phyloP scores from a whole-genome alignment of 2,888 invertebrate genomes.

The Sclerodermus sp. region DNA sequence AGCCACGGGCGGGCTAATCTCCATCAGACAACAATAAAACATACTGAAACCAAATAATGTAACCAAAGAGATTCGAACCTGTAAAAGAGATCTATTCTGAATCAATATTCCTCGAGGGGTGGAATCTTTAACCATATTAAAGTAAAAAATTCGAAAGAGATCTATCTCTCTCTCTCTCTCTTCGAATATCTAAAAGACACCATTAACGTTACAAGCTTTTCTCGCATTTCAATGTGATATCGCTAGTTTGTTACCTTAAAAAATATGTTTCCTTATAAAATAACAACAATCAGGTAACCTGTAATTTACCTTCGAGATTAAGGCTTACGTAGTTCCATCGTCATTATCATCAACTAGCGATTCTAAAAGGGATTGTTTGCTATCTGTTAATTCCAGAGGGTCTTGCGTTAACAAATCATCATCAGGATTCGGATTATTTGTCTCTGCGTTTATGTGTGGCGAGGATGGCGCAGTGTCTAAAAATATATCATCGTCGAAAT shows the following conservation, averaged over 20 bases:
- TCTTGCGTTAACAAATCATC: slow-evolving; percentile 28
- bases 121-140: neutral
- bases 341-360: slow-evolving; percentile 20
- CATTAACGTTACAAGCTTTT: too few relatives aligned
- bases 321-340: neutral
- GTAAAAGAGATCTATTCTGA: slow-evolving; percentile 29
- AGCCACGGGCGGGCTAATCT: slow-evolving; percentile 15
- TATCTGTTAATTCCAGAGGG: slow-evolving; percentile 38
- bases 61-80: slow-evolving; percentile 22
- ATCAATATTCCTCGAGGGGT: neutral
- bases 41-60: slow-evolving; percentile 27
- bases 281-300: too few relatives aligned
- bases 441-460: slow-evolving; percentile 13
- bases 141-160: too few relatives aligned
- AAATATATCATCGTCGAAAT: slow-evolving; percentile 50
- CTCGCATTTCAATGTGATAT: too few relatives aligned
- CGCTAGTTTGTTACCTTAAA: too few relatives aligned
- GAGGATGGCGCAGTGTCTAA: slow-evolving; percentile 34
- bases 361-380: slow-evolving; percentile 41
- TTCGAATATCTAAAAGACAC: too few relatives aligned
- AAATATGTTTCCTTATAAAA: too few relatives aligned
- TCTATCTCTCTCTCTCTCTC: too few relatives aligned
- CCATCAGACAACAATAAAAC: slow-evolving; percentile 22
- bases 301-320: neutral
- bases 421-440: slow-evolving; percentile 18